A percentile compares a stretch with the other conserved stretches of the same genome.
Conservation (phyloP, 2,797 vertebrate species). For the Coendou prehensilis region DNA sequence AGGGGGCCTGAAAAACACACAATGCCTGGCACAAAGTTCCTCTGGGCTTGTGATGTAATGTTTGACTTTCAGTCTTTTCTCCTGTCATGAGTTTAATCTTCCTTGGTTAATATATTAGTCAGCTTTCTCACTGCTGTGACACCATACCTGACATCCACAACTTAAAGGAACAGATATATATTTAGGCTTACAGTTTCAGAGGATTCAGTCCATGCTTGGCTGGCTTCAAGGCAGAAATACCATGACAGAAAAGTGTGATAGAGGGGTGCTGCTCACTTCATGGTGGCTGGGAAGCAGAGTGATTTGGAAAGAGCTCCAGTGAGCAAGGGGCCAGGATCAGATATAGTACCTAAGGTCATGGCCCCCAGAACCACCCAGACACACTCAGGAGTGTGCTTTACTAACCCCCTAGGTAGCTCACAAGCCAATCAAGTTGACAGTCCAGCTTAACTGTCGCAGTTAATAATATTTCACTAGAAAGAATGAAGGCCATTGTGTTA, state of each 20-base stretch:
- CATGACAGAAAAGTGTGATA: not conserved
- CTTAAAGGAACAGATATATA: not conserved
- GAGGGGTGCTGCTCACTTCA: not conserved
- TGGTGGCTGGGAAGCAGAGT: not conserved
- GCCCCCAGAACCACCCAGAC: not conserved
- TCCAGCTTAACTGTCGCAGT: not conserved
- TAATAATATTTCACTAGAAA: not conserved
- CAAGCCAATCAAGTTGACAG: not conserved
- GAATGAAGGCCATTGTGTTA: not conserved
- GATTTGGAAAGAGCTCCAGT: not conserved
- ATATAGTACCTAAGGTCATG: not conserved
- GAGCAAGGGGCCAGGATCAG: not conserved
- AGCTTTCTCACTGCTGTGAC: not conserved
- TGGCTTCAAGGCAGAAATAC: not conserved
- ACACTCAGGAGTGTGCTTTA: not conserved
- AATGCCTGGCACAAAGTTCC: too few relatives aligned
- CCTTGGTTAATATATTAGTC: not conserved
- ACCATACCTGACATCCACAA: not conserved
- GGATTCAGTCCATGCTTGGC: not conserved
- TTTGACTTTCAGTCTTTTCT: not conserved
- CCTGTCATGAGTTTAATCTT: not conserved
- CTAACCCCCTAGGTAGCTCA: not conserved
- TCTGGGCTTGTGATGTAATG: not conserved
- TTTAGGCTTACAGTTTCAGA: not conserved
- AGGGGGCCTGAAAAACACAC: not conserved